Percentiles rank a stretch among this genome's conserved stretches.
Evolutionary conservation across 2,888 invertebrate species (phyloP).

Genomic region (Chorisops tibialis): DNA sequence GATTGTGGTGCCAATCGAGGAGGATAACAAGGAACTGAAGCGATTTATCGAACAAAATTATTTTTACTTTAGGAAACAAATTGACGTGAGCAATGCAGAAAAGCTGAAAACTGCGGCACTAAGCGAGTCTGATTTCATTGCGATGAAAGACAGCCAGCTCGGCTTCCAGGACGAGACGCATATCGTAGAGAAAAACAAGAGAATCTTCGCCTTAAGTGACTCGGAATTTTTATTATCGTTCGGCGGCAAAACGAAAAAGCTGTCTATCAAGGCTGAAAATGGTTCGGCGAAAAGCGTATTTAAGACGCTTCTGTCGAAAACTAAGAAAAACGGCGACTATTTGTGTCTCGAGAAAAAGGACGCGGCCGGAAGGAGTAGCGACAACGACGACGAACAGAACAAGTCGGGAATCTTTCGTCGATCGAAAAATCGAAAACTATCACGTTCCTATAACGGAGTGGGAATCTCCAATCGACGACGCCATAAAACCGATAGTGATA

Average conservation of each 20-base stretch:
- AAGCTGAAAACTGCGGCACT: conserved; percentile 45
- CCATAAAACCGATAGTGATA: conserved; percentile 30
- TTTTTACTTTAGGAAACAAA: conserved; percentile 48
- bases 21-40: conserved; percentile 51
- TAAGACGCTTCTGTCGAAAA: conserved; percentile 46
- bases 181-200: conserved; percentile 35
- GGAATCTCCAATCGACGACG: conserved; percentile 38
- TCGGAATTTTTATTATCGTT: conserved; percentile 48
- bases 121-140: conserved; percentile 50
- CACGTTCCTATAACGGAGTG: conserved; percentile 49
- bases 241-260: conserved; percentile 36
- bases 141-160: conserved; percentile 39
- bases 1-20: conserved; percentile 46
- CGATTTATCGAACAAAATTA: conserved; percentile 52
- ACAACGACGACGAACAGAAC: conserved; percentile 29
- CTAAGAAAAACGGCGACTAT: conserved; percentile 49
- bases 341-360: conserved; percentile 46
- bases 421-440: conserved; percentile 47
- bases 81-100: conserved; percentile 31
- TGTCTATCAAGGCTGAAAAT: conserved; percentile 40
- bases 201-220: conserved; percentile 48
- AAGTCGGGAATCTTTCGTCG: conserved; percentile 43
- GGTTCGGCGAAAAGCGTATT: conserved; percentile 43
- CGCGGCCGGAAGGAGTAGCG: conserved; percentile 4
- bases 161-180: conserved; percentile 30